Conservation (phyloP, 2,113 vertebrate genomes). For the Pangasianodon hypophthalmus region DNA sequence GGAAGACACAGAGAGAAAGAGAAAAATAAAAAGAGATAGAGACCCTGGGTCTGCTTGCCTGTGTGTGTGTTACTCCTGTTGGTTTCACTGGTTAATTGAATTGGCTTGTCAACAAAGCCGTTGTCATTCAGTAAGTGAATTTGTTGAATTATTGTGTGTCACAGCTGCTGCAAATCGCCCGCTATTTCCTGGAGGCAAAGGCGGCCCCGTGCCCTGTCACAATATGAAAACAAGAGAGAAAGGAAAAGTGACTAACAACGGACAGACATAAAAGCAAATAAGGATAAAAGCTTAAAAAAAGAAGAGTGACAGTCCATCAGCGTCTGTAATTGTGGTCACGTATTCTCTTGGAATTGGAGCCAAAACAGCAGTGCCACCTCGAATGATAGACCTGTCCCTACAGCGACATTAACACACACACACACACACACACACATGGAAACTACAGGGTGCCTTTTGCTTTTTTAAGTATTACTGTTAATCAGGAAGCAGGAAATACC, state of each 20-base stretch:
- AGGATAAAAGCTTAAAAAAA: conserved; percentile 48
- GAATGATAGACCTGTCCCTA: conserved; percentile 35
- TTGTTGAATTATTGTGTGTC: conserved; percentile 81
- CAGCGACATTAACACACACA: background rate
- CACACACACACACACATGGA: background rate
- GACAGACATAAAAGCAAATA: conserved; percentile 40
- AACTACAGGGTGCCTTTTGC: background rate
- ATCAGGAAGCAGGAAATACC: background rate
- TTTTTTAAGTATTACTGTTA: background rate
- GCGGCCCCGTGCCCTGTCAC: conserved; percentile 66
- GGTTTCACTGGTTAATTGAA: conserved; percentile 88
- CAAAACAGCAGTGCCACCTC: conserved; percentile 35
- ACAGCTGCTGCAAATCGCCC: conserved; percentile 84
- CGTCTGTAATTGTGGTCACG: conserved; percentile 39
- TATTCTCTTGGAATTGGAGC: background rate
- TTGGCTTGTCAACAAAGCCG: conserved; percentile 93
- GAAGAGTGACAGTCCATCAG: conserved; percentile 34
- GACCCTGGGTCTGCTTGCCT: conserved; percentile 76
- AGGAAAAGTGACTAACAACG: conserved; percentile 8
- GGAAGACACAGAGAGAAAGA: conserved; percentile 43
- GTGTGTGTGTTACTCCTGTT: conserved; percentile 81
- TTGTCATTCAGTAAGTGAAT: conserved; percentile 89
- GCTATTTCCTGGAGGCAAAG: conserved; percentile 83
- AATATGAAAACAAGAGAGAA: conserved; percentile 38
- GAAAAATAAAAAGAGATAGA: conserved; percentile 58